Evolutionary conservation across 2,797 vertebrate genomes (phyloP).

Genomic region (Protonibea diacanthus): DNA sequence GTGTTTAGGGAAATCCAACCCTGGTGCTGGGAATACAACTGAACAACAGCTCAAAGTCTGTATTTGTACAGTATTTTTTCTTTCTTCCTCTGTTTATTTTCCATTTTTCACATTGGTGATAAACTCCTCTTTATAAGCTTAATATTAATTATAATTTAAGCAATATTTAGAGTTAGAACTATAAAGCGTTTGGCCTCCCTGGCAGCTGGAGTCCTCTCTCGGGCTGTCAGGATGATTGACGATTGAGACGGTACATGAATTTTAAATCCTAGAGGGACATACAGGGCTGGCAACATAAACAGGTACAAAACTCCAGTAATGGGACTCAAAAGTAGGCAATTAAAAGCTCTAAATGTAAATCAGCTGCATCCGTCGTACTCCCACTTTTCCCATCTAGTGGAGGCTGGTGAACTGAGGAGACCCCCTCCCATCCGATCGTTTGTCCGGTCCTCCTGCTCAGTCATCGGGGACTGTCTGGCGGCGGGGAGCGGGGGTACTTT

Average conservation of each 20-base stretch:
- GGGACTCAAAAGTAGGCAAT: slow-evolving; percentile 81
- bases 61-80: neutral
- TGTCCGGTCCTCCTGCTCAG: slow-evolving; percentile 54
- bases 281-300: slow-evolving; percentile 67
- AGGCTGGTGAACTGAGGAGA: slow-evolving; percentile 54
- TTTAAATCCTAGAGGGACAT: slow-evolving; percentile 77
- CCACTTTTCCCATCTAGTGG: slow-evolving; percentile 53
- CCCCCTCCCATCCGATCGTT: slow-evolving; percentile 20
- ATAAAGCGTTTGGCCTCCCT: slow-evolving; percentile 42
- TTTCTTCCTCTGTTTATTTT: neutral
- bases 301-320: slow-evolving; percentile 79
- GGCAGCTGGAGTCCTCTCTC: slow-evolving; percentile 67
- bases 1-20: neutral
- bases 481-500: slow-evolving; percentile 6
- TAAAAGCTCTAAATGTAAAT: slow-evolving; percentile 82
- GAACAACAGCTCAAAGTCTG: neutral
- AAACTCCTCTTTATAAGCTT: slow-evolving; percentile 21
- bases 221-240: slow-evolving; percentile 82
- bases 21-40: neutral
- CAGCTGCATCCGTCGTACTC: slow-evolving; percentile 59
- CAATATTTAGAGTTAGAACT: slow-evolving; percentile 57
- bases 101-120: slow-evolving; percentile 1
- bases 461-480: slow-evolving; percentile 54
- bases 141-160: slow-evolving; percentile 71
- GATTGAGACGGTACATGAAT: slow-evolving; percentile 80